Evolutionary conservation across 2,888 invertebrate genomes (phyloP), one percentile per base, ranked within the genome.

Genomic region (Saturnia pavonia): DNA sequence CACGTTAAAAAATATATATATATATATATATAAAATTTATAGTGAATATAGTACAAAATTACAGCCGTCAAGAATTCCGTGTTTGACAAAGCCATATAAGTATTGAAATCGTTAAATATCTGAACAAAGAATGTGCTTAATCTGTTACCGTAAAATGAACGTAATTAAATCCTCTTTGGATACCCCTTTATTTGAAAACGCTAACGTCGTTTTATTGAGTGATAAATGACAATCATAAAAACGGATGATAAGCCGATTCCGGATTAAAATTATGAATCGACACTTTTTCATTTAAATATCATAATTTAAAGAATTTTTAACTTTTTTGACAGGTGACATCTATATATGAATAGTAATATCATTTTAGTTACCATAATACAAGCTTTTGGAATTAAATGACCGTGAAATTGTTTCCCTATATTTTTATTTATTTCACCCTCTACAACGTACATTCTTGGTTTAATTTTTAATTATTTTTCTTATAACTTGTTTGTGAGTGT

Each of bases 111-210:
- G 22, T 22, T n/a, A 22, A 27, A 60, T 60, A 60, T 51, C 48
- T 19, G 48, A 51, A 51, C 27, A 60, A 60, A 60, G 27, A 14
- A 3, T 3, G 25, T 25, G 57, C 19, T 60, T 60, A 60, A 60
- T 60, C 57, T 60, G 25, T 27, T 27, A 6, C 57, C 57, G 57
- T 60, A 27, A 60, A 60, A 60, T 27, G 25, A 27, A 60, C 12
- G 27, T 14, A 60, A 60, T 60, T 25, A 60, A 60, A 60, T 60
- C 57, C 57, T 60, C 27, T 60, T 60, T 27, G 57, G 27, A 60
- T 14, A 27, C 57, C 57, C 57, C 27, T 27, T 27, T 6, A 27
- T 60, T 60, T 60, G 57, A 60, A 60, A 60, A 27, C 25, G 57
- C 25, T 27, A 14, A 60, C 25, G 57, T 27, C 27, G 27, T 60